A percentile compares a stretch with the other conserved stretches of the same genome.
Evolutionary conservation across 2,888 invertebrate genomes (phyloP).

Genomic region (Lycocerus yunnanus): DNA sequence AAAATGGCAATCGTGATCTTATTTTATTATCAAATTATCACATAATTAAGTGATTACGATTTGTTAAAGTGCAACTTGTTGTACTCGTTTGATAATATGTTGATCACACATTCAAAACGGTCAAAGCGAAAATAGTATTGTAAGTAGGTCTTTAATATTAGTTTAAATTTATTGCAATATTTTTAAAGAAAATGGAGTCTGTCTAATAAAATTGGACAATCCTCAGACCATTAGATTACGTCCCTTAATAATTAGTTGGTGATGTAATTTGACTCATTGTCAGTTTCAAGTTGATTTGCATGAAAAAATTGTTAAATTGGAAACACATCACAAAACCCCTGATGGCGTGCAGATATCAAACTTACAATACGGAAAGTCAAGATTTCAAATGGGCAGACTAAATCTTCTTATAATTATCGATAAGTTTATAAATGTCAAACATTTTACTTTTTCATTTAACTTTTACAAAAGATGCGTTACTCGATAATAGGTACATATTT

Average conservation of each 20-base stretch:
- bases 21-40: not conserved
- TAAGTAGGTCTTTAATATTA: not conserved
- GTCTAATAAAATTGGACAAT: not conserved
- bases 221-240: not conserved
- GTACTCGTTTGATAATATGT: not conserved
- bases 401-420: not conserved
- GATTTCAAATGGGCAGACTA: not conserved
- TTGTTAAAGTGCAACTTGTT: not conserved
- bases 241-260: not conserved
- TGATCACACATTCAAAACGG: not conserved
- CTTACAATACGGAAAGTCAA: not conserved
- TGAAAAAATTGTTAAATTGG: too few relatives aligned
- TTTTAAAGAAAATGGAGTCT: not conserved
- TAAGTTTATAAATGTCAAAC: not conserved
- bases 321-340: not conserved
- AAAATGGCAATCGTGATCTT: slow-evolving; percentile 2
- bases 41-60: not conserved
- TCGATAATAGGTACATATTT: too few relatives aligned
- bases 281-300: not conserved
- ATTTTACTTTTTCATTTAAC: not conserved
- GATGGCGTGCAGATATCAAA: not conserved
- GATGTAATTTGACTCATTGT: not conserved
- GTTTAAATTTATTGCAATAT: not conserved
- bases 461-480: not conserved
- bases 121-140: not conserved